Percentiles rank a stretch among this genome's conserved stretches.
phyloP scores from a whole-genome alignment of 2,888 invertebrate species.

The Biston betularia region DNA sequence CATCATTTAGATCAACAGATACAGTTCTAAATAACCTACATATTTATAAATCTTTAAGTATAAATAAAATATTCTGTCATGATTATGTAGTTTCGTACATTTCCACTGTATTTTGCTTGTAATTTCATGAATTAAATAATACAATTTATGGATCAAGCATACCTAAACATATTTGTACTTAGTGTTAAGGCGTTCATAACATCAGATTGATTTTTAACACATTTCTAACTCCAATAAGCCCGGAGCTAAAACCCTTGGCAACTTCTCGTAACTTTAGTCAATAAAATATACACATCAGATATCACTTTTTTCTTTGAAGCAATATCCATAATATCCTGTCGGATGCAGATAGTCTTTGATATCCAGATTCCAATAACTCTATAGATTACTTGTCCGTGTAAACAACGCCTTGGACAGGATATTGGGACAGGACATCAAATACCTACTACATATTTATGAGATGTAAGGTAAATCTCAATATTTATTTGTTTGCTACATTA shows the following conservation, averaged over 20 bases:
- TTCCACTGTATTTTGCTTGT: no score
- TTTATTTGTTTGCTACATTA: slow-evolving; percentile 10
- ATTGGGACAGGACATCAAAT: slow-evolving; percentile 24
- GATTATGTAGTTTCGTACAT: no score
- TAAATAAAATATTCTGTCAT: no score
- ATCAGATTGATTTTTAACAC: no score
- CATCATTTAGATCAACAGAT: no score
- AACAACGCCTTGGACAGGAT: slow-evolving; percentile 30
- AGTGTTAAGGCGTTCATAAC: no score
- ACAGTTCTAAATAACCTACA: no score
- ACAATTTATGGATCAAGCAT: no score
- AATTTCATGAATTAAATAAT: no score
- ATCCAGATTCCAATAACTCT: slow-evolving; percentile 36
- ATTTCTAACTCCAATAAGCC: no score
- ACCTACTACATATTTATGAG: slow-evolving; percentile 23
- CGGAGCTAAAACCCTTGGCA: neutral
- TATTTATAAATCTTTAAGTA: no score
- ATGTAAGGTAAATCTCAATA: neutral
- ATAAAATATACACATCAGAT: slow-evolving; percentile 1
- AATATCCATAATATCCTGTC: slow-evolving; percentile 12
- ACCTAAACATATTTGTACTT: no score
- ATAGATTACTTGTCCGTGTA: slow-evolving; percentile 34
- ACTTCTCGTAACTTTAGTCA: neutral
- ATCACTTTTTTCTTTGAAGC: slow-evolving; percentile 11
- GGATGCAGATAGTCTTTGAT: slow-evolving; percentile 25